phyloP scores from a whole-genome alignment of 2,888 invertebrate species.

The Trileptium ribeirensis region DNA sequence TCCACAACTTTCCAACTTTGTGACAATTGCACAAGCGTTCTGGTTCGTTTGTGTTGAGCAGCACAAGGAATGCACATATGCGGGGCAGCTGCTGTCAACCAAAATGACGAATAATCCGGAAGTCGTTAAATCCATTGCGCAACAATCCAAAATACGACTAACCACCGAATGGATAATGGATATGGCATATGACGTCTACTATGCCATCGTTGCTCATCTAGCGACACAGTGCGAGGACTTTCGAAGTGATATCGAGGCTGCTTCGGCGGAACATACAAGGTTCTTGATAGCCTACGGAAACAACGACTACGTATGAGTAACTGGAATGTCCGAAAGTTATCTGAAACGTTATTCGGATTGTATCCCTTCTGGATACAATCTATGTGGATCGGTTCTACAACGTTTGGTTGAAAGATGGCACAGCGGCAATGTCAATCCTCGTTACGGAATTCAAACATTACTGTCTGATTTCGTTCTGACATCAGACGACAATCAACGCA shows the following conservation, averaged over 20 bases:
- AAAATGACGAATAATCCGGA: not conserved
- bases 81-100: not conserved
- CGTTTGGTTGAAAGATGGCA: not conserved
- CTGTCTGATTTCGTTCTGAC: not conserved
- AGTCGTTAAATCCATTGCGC: not conserved
- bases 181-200: not conserved
- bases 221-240: not conserved
- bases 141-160: not conserved
- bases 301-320: not conserved
- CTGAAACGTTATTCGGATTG: not conserved
- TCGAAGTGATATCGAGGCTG: not conserved
- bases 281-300: not conserved
- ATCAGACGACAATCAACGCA: not conserved
- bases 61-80: not conserved
- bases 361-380: too few species aligned
- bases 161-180: not conserved
- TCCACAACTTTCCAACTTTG: not conserved
- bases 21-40: not conserved
- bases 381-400: not conserved
- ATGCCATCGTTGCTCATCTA: not conserved
- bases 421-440: not conserved
- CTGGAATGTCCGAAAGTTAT: not conserved
- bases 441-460: not conserved
- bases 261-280: not conserved
- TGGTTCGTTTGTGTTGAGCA: not conserved